Percentiles rank a stretch among this genome's conserved stretches.
These are phyloP conservation scores for Sinosuthora webbiana DNA, from an alignment of 2,113 vertebrate genomes.

Conservation along the genomic window DNA sequence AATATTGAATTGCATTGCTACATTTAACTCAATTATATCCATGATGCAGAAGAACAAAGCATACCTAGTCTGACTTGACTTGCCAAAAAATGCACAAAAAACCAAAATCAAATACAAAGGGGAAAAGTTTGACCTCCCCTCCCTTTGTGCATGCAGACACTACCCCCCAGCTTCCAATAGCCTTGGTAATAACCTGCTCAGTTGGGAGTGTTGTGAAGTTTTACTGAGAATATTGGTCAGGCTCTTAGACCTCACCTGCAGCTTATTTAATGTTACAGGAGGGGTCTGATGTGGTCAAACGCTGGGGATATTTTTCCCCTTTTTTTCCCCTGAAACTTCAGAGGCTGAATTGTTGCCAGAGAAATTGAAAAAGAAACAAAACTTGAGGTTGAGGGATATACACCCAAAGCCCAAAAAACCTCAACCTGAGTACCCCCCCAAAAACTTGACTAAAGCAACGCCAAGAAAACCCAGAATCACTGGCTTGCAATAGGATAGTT, in stretches of 20 bases:
- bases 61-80: background rate
- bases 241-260: background rate
- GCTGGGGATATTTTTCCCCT: background rate
- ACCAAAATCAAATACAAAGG: background rate
- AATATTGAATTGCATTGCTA: background rate
- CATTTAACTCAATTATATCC: background rate
- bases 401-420: rapidly evolving
- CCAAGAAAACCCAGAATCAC: background rate
- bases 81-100: rapidly evolving
- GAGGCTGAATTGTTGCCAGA: background rate
- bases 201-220: background rate
- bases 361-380: background rate
- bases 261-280: background rate
- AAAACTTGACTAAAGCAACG: rapidly evolving
- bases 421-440: background rate
- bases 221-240: background rate
- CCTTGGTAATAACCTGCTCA: background rate
- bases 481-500: background rate
- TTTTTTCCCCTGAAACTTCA: background rate
- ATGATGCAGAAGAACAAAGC: background rate
- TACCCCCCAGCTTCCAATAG: background rate
- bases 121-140: background rate
- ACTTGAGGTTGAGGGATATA: background rate
- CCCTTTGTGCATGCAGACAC: rapidly evolving
- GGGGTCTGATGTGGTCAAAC: background rate